These are phyloP conservation scores for Lepidocolaptes lacrymiger DNA, from an alignment of 2,797 vertebrate genomes.

Conservation along the genomic window DNA sequence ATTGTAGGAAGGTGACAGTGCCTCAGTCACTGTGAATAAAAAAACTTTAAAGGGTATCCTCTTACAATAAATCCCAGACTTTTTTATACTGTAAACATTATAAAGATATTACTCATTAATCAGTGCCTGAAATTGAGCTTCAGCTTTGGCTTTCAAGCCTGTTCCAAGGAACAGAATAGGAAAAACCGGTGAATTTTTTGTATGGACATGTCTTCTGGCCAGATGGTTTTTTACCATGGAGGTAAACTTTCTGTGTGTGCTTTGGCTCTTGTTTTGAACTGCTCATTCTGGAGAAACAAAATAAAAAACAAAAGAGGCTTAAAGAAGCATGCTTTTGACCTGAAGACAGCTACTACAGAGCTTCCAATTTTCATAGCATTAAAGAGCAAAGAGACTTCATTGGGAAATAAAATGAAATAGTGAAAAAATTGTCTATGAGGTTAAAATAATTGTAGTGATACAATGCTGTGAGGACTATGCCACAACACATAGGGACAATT, in stretches of 20 bases:
- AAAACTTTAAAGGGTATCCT: background rate
- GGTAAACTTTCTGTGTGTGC: background rate
- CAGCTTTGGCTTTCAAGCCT: background rate
- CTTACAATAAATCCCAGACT: background rate
- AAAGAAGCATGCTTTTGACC: background rate
- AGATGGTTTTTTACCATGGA: background rate
- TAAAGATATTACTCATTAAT: background rate
- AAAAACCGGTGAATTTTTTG: background rate
- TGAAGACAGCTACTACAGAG: background rate
- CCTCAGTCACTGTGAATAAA: background rate
- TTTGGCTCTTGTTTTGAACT: constrained; percentile 5
- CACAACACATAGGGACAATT: background rate
- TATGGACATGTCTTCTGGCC: background rate
- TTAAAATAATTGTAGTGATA: constrained; percentile 27
- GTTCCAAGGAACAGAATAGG: background rate
- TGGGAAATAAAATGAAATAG: constrained; percentile 40
- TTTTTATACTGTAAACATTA: background rate
- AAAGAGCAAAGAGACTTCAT: constrained; percentile 19
- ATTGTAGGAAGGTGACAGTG: background rate
- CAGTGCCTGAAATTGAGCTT: background rate
- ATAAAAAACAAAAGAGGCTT: background rate
- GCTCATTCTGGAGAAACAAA: background rate
- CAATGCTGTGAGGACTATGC: background rate
- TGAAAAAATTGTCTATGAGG: constrained; percentile 22
- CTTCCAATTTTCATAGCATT: background rate